Evolutionary conservation across 2,888 invertebrate genomes (phyloP).

Genomic region (Ametastegia equiseti): DNA sequence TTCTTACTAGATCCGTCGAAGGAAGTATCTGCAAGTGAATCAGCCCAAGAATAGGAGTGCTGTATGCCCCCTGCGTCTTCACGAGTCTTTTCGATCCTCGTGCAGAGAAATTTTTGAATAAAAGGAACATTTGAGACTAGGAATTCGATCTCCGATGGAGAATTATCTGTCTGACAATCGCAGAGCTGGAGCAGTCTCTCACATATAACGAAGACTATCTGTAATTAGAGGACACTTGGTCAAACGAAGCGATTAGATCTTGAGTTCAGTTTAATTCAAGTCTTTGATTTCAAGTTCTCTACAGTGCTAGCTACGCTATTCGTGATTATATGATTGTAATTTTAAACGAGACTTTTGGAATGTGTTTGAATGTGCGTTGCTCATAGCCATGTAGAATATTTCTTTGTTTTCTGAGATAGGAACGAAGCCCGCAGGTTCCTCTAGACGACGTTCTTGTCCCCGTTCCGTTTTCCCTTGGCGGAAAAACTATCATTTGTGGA

Average conservation of each 20-base stretch:
- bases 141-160: slow-evolving; percentile 77
- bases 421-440: slow-evolving; percentile 79
- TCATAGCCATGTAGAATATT: slow-evolving; percentile 88
- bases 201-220: slow-evolving; percentile 88
- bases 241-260: too few relatives aligned
- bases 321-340: too few relatives aligned
- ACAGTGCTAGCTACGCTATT: too few relatives aligned
- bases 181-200: slow-evolving; percentile 86
- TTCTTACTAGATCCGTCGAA: slow-evolving; percentile 65
- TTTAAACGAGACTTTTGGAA: slow-evolving; percentile 83
- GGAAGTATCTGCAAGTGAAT: slow-evolving; percentile 69
- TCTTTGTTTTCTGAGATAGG: slow-evolving; percentile 84
- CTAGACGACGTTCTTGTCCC: slow-evolving; percentile 56
- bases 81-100: slow-evolving; percentile 71
- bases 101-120: slow-evolving; percentile 79
- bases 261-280: too few relatives aligned
- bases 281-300: too few relatives aligned
- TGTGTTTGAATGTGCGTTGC: slow-evolving; percentile 84
- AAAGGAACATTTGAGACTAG: slow-evolving; percentile 79
- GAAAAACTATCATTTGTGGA: slow-evolving; percentile 85
- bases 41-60: slow-evolving; percentile 70
- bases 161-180: slow-evolving; percentile 79
- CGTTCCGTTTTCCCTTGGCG: slow-evolving; percentile 80
- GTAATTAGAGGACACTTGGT: slow-evolving; percentile 63
- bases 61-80: slow-evolving; percentile 64